These are phyloP conservation scores for Manis javanica DNA, from an alignment of 2,797 vertebrate species.

Conservation along the genomic window DNA sequence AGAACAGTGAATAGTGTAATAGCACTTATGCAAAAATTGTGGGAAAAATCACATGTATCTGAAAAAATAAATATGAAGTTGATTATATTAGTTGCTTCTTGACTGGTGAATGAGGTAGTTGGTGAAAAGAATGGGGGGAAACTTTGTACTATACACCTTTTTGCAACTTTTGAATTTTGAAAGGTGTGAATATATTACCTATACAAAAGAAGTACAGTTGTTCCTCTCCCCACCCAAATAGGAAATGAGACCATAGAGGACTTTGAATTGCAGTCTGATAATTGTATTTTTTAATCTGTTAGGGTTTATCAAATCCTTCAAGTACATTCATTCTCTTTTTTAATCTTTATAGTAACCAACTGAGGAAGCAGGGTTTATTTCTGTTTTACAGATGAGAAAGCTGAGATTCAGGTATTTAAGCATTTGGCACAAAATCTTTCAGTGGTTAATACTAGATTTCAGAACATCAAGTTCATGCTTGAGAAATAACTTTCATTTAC, in stretches of 20 bases:
- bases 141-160: not conserved
- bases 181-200: not conserved
- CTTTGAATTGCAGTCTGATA: not conserved
- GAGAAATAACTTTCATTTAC: slow-evolving; percentile 25
- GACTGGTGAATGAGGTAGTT: not conserved
- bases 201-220: not conserved
- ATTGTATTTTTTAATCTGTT: not conserved
- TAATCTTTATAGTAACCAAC: not conserved
- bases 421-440: not conserved
- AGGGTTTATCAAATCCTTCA: not conserved
- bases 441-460: not conserved
- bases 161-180: not conserved
- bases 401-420: not conserved
- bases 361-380: not conserved
- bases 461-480: not conserved
- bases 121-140: not conserved
- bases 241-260: not conserved
- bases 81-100: not conserved
- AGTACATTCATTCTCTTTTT: not conserved
- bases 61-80: not conserved
- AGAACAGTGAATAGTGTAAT: not conserved
- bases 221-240: not conserved
- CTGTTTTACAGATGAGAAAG: slow-evolving; percentile 27
- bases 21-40: not conserved
- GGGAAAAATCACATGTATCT: not conserved